A percentile compares a stretch with the other conserved stretches of the same genome.
These are phyloP conservation scores for Eristalis intricaria DNA, from an alignment of 2,888 invertebrate genomes.

Conservation along the genomic window DNA sequence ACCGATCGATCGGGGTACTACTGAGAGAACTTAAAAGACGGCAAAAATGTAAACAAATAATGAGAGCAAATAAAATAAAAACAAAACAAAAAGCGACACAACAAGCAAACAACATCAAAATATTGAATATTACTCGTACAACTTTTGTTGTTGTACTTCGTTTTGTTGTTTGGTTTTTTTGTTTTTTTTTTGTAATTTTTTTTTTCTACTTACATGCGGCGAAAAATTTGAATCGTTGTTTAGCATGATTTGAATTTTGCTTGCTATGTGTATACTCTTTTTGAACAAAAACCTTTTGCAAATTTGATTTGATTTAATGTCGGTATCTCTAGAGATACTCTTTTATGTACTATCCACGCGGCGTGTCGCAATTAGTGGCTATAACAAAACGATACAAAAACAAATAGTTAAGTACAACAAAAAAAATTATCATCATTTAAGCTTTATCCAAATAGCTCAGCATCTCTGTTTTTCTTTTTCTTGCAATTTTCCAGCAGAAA, in stretches of 20 bases:
- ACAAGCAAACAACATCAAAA: constrained; percentile 62
- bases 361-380: constrained; percentile 5
- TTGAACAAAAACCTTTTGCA: constrained; percentile 34
- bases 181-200: constrained; percentile 24
- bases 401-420: neutral
- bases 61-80: neutral
- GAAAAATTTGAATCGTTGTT: constrained; percentile 76
- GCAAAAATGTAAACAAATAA: constrained; percentile 3
- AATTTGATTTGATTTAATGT: constrained; percentile 29
- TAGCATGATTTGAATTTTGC: constrained; percentile 76
- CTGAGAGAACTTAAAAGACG: neutral
- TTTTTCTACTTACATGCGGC: constrained; percentile 76
- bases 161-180: constrained; percentile 39
- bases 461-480: neutral
- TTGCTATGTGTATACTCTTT: constrained; percentile 42
- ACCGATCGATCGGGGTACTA: neutral
- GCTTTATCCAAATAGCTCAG: constrained; percentile 1
- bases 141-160: constrained; percentile 21
- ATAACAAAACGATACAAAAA: constrained; percentile 30
- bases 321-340: constrained; percentile 57
- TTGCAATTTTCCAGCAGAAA: constrained; percentile 55
- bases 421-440: constrained; percentile 6
- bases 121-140: constrained; percentile 25
- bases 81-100: constrained; percentile 54
- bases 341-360: constrained; percentile 18